Evolutionary conservation across 1,140 invertebrate species (phyloP).

Genomic region (Bombus sibiricus): DNA sequence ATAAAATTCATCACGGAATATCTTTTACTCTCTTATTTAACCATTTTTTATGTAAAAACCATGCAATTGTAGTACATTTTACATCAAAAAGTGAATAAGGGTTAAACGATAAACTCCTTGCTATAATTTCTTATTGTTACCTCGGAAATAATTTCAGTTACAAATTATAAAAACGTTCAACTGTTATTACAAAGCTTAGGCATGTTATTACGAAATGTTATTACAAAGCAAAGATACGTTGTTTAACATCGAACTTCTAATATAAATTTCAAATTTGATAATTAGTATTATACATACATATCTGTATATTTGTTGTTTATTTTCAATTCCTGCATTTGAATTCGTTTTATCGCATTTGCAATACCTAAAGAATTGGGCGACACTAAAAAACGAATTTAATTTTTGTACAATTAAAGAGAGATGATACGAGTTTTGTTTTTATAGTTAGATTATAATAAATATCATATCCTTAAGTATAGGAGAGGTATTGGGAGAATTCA

Average conservation of each 20-base stretch:
- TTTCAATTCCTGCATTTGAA: not conserved
- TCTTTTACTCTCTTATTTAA: not conserved
- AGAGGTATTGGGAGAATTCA: not conserved
- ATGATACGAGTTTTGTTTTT: not conserved
- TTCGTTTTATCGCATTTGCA: not conserved
- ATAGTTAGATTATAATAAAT: not conserved
- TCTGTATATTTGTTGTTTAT: not conserved
- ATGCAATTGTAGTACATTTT: not conserved
- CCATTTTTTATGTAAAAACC: no score
- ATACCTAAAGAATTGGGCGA: not conserved
- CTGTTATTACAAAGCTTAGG: not conserved
- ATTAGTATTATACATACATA: not conserved
- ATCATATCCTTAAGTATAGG: slow-evolving; percentile 14
- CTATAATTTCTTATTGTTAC: slow-evolving; percentile 2
- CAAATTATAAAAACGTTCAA: not conserved
- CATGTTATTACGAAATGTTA: no score
- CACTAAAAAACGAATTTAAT: not conserved
- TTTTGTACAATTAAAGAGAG: not conserved
- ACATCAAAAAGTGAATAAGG: not conserved
- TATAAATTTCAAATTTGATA: no score
- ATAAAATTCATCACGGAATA: not conserved
- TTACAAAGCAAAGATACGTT: no score
- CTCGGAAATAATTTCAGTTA: slow-evolving; percentile 16
- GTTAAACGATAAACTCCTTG: not conserved
- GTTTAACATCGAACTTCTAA: no score